phyloP scores from a whole-genome alignment of 1,140 invertebrate species.

The Zaprionus ghesquierei region DNA sequence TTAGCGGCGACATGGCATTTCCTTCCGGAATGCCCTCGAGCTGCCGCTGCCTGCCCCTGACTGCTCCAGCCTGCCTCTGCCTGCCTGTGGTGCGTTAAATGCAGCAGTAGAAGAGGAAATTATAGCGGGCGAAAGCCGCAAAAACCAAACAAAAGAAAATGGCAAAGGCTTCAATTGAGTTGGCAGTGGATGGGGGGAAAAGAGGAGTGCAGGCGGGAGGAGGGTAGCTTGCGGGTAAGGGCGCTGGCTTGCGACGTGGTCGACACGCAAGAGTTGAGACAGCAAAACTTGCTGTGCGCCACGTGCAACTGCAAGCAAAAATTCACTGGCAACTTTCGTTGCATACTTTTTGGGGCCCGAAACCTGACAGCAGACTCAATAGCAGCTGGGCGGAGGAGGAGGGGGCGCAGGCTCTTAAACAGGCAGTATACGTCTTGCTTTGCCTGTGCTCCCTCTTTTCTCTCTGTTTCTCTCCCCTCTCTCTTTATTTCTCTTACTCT shows the following conservation, averaged over 20 bases:
- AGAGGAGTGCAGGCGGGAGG: conserved; percentile 12
- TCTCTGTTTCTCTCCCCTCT: too few relatives aligned
- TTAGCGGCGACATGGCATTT: conserved; percentile 78
- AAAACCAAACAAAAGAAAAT: conserved; percentile 31
- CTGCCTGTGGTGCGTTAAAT: conserved; percentile 61
- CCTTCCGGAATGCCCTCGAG: conserved; percentile 57
- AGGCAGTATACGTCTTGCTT: background rate
- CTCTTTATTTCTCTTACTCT: background rate
- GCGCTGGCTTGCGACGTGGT: conserved; percentile 17
- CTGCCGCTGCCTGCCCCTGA: background rate
- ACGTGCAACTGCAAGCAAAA: conserved; percentile 54
- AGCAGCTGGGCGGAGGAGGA: background rate
- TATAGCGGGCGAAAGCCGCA: background rate
- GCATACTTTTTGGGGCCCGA: conserved; percentile 53
- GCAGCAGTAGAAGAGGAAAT: conserved; percentile 32
- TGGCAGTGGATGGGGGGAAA: background rate
- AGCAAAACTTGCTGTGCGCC: conserved; percentile 54
- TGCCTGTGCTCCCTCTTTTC: background rate
- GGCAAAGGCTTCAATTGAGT: conserved; percentile 4
- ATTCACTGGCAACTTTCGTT: conserved; percentile 59
- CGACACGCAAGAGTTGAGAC: conserved; percentile 49
- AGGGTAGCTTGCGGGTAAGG: background rate
- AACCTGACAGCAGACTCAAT: conserved; percentile 27
- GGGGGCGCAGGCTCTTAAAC: background rate
- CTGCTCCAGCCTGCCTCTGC: background rate